Conservation (phyloP, 1,140 invertebrate species). For the Lordiphosa mommai region DNA sequence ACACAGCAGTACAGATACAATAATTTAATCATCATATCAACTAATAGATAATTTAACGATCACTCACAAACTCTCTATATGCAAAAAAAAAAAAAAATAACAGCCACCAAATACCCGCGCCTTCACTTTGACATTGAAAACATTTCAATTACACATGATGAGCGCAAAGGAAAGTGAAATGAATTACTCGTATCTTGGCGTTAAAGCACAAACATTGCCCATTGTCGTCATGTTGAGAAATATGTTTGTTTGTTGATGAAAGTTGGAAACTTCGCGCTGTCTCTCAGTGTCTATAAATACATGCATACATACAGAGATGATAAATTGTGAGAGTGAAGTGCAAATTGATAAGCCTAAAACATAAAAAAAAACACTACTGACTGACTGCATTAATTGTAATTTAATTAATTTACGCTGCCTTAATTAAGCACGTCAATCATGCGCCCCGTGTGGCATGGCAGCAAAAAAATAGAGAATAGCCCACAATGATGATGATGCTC, state of each 20-base stretch:
- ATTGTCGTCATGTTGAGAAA: constrained; percentile 1
- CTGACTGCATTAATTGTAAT: constrained; percentile 68
- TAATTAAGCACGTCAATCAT: constrained; percentile 69
- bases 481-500: constrained; percentile 26
- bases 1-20: no score
- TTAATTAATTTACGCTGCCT: constrained; percentile 64
- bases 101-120: no score
- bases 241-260: background rate
- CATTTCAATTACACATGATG: background rate
- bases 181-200: background rate
- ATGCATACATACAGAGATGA: background rate
- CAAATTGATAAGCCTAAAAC: constrained; percentile 36
- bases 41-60: no score
- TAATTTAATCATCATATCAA: no score
- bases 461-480: constrained; percentile 18
- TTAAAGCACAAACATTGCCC: constrained; percentile 2
- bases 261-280: background rate
- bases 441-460: constrained; percentile 49
- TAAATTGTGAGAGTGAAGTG: constrained; percentile 16
- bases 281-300: no score
- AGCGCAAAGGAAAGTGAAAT: constrained; percentile 9
- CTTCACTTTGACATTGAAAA: constrained; percentile 8
- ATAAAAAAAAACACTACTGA: constrained; percentile 30
- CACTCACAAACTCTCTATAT: no score
- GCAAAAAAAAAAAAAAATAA: background rate